These are phyloP conservation scores for Tachyglossus aculeatus DNA, from an alignment of 2,797 vertebrate species.

Conservation along the genomic window DNA sequence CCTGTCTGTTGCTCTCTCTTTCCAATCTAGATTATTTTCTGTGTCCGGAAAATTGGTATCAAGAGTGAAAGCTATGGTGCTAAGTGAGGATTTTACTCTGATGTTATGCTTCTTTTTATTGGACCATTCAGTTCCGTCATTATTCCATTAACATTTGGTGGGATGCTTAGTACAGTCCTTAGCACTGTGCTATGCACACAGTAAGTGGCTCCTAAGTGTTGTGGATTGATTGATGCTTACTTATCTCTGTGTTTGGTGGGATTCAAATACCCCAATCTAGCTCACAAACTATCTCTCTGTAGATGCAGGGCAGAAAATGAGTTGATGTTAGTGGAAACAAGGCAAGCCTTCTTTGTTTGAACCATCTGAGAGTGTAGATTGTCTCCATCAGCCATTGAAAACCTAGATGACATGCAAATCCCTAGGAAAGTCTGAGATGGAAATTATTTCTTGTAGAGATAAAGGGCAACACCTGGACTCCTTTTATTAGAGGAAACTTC, in stretches of 20 bases:
- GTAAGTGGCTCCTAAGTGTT: too few species aligned
- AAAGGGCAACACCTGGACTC: neutral
- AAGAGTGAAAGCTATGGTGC: neutral
- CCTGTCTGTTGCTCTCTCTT: neutral
- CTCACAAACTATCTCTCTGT: neutral
- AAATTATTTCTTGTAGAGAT: neutral
- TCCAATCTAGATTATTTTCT: neutral
- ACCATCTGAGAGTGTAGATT: too few species aligned
- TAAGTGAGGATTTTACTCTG: neutral
- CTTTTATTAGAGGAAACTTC: too few species aligned
- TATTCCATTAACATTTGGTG: neutral
- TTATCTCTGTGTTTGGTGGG: too few species aligned
- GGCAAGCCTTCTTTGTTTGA: too few species aligned
- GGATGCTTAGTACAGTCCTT: neutral
- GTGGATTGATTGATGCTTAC: too few species aligned
- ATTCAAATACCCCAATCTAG: neutral
- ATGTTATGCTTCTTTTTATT: neutral
- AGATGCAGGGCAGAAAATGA: neutral
- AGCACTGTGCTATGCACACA: too few species aligned
- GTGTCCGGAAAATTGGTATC: neutral
- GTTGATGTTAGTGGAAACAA: neutral
- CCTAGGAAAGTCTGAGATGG: neutral
- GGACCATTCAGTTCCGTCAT: neutral
- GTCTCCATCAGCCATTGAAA: too few species aligned
- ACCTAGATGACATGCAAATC: too few species aligned